phyloP scores from a whole-genome alignment of 2,888 invertebrate species.

The Agriotes lineatus region DNA sequence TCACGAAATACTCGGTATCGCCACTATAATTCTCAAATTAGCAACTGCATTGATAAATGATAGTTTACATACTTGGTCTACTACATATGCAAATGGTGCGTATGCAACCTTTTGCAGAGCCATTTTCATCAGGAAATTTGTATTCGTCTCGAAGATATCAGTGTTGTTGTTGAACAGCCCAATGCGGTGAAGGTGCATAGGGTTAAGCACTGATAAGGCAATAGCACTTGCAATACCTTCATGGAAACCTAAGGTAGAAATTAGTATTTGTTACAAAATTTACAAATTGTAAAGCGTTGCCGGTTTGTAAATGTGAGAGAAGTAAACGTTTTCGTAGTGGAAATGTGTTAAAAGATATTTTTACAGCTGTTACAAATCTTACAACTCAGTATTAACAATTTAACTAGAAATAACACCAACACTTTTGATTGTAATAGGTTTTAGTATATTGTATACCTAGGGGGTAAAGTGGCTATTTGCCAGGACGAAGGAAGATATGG shows the following conservation, averaged over 20 bases:
- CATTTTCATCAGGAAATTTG: slow-evolving; percentile 83
- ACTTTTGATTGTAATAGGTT: not conserved
- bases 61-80: slow-evolving; percentile 75
- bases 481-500: too few relatives aligned
- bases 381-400: too few relatives aligned
- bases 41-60: not conserved
- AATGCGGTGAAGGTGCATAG: slow-evolving; percentile 79
- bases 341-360: too few relatives aligned
- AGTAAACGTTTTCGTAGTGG: too few relatives aligned
- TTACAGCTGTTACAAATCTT: too few relatives aligned
- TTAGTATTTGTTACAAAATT: too few relatives aligned
- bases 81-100: slow-evolving; percentile 83
- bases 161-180: slow-evolving; percentile 78
- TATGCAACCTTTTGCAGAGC: slow-evolving; percentile 84
- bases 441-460: too few relatives aligned
- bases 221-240: slow-evolving; percentile 88
- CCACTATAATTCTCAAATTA: slow-evolving; percentile 70
- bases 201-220: slow-evolving; percentile 81
- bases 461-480: too few relatives aligned
- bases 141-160: slow-evolving; percentile 77
- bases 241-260: slow-evolving; percentile 87
- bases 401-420: too few relatives aligned
- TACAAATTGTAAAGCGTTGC: too few relatives aligned
- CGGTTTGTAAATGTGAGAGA: too few relatives aligned
- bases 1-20: slow-evolving; percentile 84